Base-by-base conservation (phyloP, 2,888 invertebrate species). In the Sarcophaga subvicina region DNA sequence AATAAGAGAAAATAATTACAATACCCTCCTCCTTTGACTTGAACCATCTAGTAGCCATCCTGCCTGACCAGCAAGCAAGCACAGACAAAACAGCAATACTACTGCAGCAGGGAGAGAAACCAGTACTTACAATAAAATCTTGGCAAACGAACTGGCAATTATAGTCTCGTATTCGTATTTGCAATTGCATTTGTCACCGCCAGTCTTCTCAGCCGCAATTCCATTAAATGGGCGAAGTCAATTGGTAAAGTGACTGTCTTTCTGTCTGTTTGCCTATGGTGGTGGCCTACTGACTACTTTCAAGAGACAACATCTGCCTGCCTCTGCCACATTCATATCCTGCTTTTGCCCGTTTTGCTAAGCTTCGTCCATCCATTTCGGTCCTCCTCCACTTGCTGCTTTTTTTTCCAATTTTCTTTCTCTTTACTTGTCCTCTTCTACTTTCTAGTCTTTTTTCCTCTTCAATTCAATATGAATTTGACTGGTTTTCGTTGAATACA, bases 401-500 rank as follows among this genome's bases (percentile, higher is more conserved):
- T 70, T 27, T n/a, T 64, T 25, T 25, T 14, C 17, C 10, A 25
- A 64, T 78, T 69, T 71, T 69, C 37, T 14, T 54, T 54, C 54
- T 37, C 37, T 37, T 37, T 37, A 37, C 37, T 37, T 47, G 20
- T 37, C n/a, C 49, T 54, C 20, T 25, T 59, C 59, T 54, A n/a
- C 17, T 17, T 54, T 14, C 3, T 11, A 3, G 49, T 49, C 2
- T 49, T 49, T 4, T 4, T 10, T 2, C 5, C 20, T n/a, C 20
- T 62, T 22, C n/a, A 60, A 45, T 67, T 67, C 10, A 59, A 62
- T 80, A 70, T 25, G 22, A n/a, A 80, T 79, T 77, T 64, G 12
- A 76, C 79, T 77, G 71, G 20, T 86, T 85, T 85, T 83, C 83
- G 81, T 82, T 88, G 85, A 88, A 88, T 88, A 87, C 85, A 87